A percentile compares a stretch with the other conserved stretches of the same genome.
Conservation (phyloP, 1,140 invertebrate species). For the Holotrichia oblita region DNA sequence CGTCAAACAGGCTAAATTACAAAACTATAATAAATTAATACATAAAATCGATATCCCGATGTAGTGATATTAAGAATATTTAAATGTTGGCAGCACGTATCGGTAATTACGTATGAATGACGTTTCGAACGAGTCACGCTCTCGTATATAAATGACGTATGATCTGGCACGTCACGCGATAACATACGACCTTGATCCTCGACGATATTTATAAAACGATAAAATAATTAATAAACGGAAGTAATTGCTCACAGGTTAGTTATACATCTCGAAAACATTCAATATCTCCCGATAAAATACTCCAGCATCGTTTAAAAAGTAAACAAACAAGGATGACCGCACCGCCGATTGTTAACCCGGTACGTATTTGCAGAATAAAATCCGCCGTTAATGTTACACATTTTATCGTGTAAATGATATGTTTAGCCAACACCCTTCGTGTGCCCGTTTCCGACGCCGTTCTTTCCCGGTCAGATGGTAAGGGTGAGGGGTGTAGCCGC, state of each 20-base stretch:
- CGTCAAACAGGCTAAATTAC: too few relatives aligned
- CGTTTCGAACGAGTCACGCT: too few relatives aligned
- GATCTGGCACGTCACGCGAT: too few relatives aligned
- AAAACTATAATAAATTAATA: too few relatives aligned
- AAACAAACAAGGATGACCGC: conserved; percentile 38
- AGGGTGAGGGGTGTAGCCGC: conserved; percentile 67
- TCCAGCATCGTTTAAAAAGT: background rate
- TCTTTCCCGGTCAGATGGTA: conserved; percentile 70
- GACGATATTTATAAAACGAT: too few relatives aligned
- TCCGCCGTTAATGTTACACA: background rate
- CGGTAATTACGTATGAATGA: too few relatives aligned
- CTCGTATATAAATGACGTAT: too few relatives aligned
- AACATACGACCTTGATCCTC: too few relatives aligned
- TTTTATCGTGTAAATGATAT: conserved; percentile 34
- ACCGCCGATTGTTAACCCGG: conserved; percentile 56
- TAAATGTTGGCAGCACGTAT: too few relatives aligned
- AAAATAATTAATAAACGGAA: too few relatives aligned
- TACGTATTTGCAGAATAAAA: conserved; percentile 48
- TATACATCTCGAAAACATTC: background rate
- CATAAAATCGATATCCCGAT: too few relatives aligned
- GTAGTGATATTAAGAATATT: too few relatives aligned
- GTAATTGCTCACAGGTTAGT: background rate
- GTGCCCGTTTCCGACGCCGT: conserved; percentile 58
- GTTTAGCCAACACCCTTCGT: conserved; percentile 55
- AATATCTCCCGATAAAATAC: background rate